phyloP scores from a whole-genome alignment of 2,888 invertebrate genomes.

The Capitulum mitella region DNA sequence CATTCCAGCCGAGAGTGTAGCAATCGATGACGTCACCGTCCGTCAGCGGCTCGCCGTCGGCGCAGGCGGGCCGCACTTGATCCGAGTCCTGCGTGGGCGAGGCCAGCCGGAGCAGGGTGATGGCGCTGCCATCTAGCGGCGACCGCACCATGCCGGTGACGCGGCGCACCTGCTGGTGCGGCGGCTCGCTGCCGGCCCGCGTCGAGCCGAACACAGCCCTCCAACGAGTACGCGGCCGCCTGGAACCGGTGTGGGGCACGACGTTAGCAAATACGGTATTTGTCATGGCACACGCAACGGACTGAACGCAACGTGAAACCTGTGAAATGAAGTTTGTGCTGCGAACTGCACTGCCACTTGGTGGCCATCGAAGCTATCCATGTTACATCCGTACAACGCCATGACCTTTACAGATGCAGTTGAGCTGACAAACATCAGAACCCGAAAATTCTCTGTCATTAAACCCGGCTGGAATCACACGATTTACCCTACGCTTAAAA shows the following conservation, averaged over 20 bases:
- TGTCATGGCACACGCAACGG: too few relatives aligned
- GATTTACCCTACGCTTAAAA: too few relatives aligned
- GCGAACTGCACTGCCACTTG: too few relatives aligned
- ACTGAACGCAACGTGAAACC: too few relatives aligned
- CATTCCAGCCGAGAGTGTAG: neutral
- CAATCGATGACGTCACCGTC: neutral
- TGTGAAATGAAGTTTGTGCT: too few relatives aligned
- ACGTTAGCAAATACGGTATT: neutral
- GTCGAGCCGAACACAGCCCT: neutral
- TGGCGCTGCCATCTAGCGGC: neutral
- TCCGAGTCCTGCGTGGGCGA: neutral
- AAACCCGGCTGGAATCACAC: too few relatives aligned
- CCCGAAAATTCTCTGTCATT: too few relatives aligned
- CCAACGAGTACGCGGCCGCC: neutral
- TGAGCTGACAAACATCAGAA: too few relatives aligned
- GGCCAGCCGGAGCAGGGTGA: constrained; percentile 11
- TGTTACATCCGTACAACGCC: too few relatives aligned
- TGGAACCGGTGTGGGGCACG: neutral
- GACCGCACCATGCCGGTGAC: constrained; percentile 13
- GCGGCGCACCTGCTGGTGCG: neutral
- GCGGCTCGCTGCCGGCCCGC: neutral
- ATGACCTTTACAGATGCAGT: too few relatives aligned
- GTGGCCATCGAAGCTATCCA: too few relatives aligned
- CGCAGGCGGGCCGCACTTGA: constrained; percentile 1
- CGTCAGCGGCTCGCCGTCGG: neutral